Evolutionary conservation across 2,888 invertebrate genomes (phyloP), one percentile per base, ranked within the genome.

Genomic region (Drosophila pseudotalamancana): DNA sequence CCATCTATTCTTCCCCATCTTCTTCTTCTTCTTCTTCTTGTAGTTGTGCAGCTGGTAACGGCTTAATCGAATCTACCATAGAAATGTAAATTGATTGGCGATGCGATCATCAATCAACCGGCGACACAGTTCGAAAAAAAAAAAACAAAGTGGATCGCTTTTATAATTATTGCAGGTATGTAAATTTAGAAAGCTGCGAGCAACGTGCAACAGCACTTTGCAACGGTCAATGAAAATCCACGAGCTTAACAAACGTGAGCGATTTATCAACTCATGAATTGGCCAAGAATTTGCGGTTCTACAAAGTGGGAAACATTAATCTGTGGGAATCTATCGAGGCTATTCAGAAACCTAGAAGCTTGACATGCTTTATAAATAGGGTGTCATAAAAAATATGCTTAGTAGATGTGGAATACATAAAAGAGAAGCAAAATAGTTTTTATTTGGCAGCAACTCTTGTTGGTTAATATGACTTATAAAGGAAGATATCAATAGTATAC

Each of bases 141-240:
- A 50, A 48, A 14, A n/a, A 14, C 18, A 35, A 25, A 42, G 54
- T 48, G 54, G 25, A 54, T 39, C 60, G 74, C 43, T 63, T 34
- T 57, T 51, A 21, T 68, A 76, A 89, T 88, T 89, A 85, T 77
- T 69, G 79, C 37, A 45, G 18, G 51, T 72, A 85, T 89, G 89
- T 85, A 87, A 89, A 90, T 89, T 90, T 86, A 90, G 89, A 89
- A 89, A 89, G 89, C 81, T 66, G 69, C 21, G 56, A 45, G 66
- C 34, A 76, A 70, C 77, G 65, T 76, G 77, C 54, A 55, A 34
- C 46, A 57, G 45, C 56, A 63, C 68, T 66, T 67, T 46, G 63
- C 59, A 46, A 35, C 51, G 49, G 43, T 19, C 43, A 12, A 21
- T 14, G 16, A 19, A 14, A 6, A 12, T 21, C 21, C 61, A 50